Conservation (phyloP, 1,140 invertebrate genomes). For the Drosophila sp. region DNA sequence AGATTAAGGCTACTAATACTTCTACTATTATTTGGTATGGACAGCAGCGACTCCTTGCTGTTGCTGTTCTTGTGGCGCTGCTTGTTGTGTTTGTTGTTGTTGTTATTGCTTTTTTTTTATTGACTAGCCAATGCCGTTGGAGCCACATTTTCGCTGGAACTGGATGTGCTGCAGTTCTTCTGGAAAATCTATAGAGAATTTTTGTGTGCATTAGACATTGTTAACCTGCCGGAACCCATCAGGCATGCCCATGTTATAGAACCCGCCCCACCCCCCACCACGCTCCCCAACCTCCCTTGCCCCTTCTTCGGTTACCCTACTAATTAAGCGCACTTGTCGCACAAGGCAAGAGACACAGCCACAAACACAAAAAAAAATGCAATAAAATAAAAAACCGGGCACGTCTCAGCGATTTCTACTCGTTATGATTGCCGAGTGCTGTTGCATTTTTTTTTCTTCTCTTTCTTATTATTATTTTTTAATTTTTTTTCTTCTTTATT, state of each 20-base stretch:
- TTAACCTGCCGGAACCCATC: conserved; percentile 68
- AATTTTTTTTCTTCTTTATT: conserved; percentile 46
- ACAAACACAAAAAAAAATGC: conserved; percentile 26
- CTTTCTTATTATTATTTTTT: conserved; percentile 11
- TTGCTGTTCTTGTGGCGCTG: conserved; percentile 39
- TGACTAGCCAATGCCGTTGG: conserved; percentile 80
- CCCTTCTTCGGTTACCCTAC: conserved; percentile 36
- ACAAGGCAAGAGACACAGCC: conserved; percentile 35
- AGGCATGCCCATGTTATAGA: conserved; percentile 27
- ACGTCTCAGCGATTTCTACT: conserved; percentile 73
- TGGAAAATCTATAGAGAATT: conserved; percentile 50
- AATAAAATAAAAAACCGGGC: conserved; percentile 37
- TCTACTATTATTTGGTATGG: conserved; percentile 82
- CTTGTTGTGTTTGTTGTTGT: conserved; percentile 34
- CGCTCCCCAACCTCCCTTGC: background rate
- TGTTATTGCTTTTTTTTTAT: conserved; percentile 44
- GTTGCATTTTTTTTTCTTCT: conserved; percentile 66
- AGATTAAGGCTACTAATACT: conserved; percentile 82
- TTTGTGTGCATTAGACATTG: conserved; percentile 65
- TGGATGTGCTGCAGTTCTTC: conserved; percentile 34
- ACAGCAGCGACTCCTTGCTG: conserved; percentile 50
- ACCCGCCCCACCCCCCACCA: background rate
- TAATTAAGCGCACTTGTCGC: conserved; percentile 79
- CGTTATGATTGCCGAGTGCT: conserved; percentile 65
- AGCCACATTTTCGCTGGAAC: conserved; percentile 66